Percentiles rank a stretch among this genome's conserved stretches.
Conservation (phyloP, 2,113 vertebrate genomes). For the Parus major region DNA sequence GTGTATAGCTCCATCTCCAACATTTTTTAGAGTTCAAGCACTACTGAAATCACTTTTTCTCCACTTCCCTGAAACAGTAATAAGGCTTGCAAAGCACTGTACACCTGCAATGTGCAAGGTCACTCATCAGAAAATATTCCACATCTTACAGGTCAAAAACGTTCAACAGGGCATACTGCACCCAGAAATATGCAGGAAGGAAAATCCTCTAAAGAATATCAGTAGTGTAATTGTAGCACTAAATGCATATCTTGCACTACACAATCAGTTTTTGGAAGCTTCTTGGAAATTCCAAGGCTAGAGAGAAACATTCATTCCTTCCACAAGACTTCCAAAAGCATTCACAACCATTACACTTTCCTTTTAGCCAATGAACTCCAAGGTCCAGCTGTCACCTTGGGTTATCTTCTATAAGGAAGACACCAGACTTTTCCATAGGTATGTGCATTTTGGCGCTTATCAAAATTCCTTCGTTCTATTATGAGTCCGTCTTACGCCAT, state of each 20-base stretch:
- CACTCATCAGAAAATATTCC: neutral
- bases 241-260: neutral
- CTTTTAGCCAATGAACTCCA: neutral
- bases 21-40: neutral
- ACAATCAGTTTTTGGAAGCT: neutral
- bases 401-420: neutral
- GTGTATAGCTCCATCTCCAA: neutral
- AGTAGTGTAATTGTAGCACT: neutral
- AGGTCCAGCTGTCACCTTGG: neutral
- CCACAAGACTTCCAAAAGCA: neutral
- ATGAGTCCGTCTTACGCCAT: neutral
- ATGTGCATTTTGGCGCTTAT: neutral
- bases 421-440: fast-evolving
- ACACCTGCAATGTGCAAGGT: neutral
- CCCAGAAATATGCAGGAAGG: neutral
- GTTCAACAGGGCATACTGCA: neutral
- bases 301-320: neutral
- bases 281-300: neutral
- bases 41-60: neutral
- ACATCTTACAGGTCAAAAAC: neutral
- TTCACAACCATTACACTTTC: neutral
- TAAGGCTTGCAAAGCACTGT: neutral
- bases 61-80: neutral
- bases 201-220: neutral
- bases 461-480: neutral